Evolutionary conservation across 2,888 invertebrate species (phyloP), one percentile per base, ranked within the genome.

Genomic region (Chrysolina haemoptera): DNA sequence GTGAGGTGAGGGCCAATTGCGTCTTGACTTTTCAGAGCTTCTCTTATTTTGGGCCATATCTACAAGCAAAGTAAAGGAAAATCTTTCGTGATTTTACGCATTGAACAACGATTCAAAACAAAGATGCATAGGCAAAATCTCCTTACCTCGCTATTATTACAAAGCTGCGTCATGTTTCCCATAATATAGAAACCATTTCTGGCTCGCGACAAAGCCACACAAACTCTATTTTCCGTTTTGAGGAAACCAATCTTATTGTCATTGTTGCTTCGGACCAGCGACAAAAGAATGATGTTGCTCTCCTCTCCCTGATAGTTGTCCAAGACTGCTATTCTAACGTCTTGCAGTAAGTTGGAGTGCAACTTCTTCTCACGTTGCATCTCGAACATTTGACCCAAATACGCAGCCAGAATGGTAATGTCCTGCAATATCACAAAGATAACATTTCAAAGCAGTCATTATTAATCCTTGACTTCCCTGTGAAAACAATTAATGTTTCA

Each of bases 271-370:
- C 96, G 90, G 0, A 96, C 96, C 14, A 96, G 86, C 0, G 95
- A 95, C 74, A 96, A 87, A 78, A 96, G 89, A 68, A 96, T 92
- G 82, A 96, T 94, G 84, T 92, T 92, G 83, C 91, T 93, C 89
- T 95, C 95, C 83, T 95, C 93, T 0, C 96, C 95, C 88, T 96
- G 96, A 82, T 91, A 96, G 84, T 94, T 95, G 85, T 96, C 95
- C 1, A 95, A 92, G 0, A 92, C 92, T 0, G 92, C 90, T 20
- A 94, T 90, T 76, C 90, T 89, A 8, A 94, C 90, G 50, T 90
- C 89, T 40, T 87, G 81, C 5, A 91, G 92, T 92, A 53, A 67
- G 27, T 67, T 90, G 90, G 69, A 90, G 90, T 73, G 88, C 88
- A 11, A 82, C 80, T 83, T 89, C 88, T 85, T 94, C 82, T 91